Percentiles rank a stretch among this genome's conserved stretches.
Evolutionary conservation across 2,888 invertebrate genomes (phyloP).

Genomic region (Eretmocerus hayati): DNA sequence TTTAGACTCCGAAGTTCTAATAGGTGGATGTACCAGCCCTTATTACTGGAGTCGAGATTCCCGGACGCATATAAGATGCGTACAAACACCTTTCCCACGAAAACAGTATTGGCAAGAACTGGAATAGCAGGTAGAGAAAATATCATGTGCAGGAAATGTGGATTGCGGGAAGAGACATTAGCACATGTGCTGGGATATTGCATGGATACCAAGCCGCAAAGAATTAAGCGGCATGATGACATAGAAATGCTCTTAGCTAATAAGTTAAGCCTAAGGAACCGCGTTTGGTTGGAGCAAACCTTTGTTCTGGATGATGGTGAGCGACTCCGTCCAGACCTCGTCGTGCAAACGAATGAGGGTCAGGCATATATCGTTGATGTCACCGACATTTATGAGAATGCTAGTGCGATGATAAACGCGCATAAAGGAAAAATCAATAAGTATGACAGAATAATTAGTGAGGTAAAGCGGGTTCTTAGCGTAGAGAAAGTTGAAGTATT

Average conservation of each 20-base stretch:
- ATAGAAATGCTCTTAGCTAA: neutral
- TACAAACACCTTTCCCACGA: no score
- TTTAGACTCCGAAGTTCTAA: no score
- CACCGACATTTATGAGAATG: constrained; percentile 13
- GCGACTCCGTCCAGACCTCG: constrained; percentile 1
- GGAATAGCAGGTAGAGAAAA: no score
- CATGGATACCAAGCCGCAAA: no score
- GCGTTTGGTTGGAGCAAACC: neutral
- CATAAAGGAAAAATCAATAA: constrained; percentile 6
- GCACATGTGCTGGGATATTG: no score
- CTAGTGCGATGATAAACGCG: neutral
- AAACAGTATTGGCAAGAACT: no score
- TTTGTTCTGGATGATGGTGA: neutral
- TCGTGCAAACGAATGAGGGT: constrained; percentile 3
- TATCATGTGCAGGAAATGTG: no score
- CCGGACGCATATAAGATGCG: no score
- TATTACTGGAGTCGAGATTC: no score
- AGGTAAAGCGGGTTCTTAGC: neutral
- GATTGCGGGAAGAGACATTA: no score
- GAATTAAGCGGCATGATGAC: no score
- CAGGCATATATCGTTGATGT: constrained; percentile 12
- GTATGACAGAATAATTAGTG: neutral
- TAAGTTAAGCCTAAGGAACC: neutral
- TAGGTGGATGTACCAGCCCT: no score
- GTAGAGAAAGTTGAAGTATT: neutral